Evolutionary conservation across 2,113 vertebrate genomes (phyloP).

Genomic region (Marmota monax): DNA sequence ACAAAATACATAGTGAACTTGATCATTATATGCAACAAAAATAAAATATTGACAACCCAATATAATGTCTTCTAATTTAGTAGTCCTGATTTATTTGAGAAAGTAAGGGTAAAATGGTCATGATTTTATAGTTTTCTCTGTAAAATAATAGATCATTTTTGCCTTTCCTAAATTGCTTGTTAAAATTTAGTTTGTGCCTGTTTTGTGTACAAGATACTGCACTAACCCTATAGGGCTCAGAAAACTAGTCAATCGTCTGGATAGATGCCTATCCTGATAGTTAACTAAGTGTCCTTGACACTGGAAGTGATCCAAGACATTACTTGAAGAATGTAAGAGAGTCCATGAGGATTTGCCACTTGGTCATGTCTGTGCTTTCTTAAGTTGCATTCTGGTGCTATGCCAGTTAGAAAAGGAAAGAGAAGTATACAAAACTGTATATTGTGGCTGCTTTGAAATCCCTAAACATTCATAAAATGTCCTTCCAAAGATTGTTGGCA

Average conservation of each 20-base stretch:
- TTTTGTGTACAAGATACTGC: neutral
- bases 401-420: neutral
- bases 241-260: neutral
- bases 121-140: neutral
- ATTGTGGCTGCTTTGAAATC: neutral
- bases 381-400: neutral
- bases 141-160: neutral
- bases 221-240: neutral
- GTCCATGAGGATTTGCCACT: neutral
- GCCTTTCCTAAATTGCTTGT: neutral
- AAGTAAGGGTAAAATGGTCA: neutral
- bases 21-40: neutral
- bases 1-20: neutral
- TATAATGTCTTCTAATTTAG: neutral
- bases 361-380: accelerated
- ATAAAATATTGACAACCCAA: neutral
- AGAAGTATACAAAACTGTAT: neutral
- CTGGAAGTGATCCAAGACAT: neutral
- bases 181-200: neutral
- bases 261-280: neutral
- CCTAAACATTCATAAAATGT: neutral
- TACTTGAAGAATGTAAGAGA: neutral
- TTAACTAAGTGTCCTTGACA: neutral
- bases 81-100: neutral
- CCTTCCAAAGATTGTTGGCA: neutral